phyloP scores from a whole-genome alignment of 2,797 vertebrate species.

The Podargus strigoides region DNA sequence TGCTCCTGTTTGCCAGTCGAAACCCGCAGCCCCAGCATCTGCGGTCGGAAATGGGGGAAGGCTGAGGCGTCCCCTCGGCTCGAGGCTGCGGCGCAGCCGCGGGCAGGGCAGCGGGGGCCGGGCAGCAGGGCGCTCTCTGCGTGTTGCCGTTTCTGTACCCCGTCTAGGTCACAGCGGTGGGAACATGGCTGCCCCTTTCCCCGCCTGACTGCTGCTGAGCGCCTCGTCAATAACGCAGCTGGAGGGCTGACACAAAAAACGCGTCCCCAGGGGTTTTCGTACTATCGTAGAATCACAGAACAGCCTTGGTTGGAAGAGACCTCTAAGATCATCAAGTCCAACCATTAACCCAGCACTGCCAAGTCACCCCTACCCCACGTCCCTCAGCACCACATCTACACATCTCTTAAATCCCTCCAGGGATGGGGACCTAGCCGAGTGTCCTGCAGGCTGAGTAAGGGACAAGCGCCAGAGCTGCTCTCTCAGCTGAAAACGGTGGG shows the following conservation, averaged over 20 bases:
- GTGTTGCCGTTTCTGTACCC: no score
- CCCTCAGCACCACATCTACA: no score
- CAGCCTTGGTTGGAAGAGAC: no score
- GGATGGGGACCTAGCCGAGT: no score
- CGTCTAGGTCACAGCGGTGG: neutral
- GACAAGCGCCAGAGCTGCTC: neutral
- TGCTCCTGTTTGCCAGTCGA: fast-evolving
- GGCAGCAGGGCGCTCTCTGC: neutral
- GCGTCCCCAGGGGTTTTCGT: neutral
- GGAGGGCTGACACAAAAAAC: neutral
- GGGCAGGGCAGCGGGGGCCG: neutral
- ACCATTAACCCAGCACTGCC: no score
- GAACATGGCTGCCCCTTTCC: neutral
- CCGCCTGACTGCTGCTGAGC: neutral
- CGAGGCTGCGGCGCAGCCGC: neutral
- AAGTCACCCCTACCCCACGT: no score
- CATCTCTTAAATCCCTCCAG: no score
- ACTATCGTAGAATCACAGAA: no score
- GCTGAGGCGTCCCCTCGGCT: neutral
- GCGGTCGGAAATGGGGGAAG: neutral
- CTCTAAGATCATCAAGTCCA: no score
- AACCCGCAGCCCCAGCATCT: neutral
- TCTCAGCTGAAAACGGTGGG: neutral
- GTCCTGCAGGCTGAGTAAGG: fast-evolving
- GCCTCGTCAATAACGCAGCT: neutral